Base-by-base conservation (phyloP, 2,113 vertebrate genomes). In the Columbina picui region DNA sequence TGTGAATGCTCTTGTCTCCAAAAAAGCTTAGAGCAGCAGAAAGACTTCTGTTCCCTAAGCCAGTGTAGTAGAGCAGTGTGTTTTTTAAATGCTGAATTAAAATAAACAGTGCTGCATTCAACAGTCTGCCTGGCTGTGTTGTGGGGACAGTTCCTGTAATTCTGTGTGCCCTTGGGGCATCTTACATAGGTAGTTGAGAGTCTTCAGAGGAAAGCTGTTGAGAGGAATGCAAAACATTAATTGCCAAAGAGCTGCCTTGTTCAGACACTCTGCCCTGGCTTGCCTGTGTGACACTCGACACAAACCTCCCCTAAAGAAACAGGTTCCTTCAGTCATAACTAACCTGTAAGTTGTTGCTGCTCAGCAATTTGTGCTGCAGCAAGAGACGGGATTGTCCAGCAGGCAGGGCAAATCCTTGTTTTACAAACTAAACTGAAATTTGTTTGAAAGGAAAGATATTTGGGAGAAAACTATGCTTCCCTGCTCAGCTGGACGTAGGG, bases 1-100 rank as follows among this genome's bases (percentile, higher is more conserved):
- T 75, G 12, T 87, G 68, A 75, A 75, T 45, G 53, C 56, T 4
- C 26, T 88, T 3, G 0, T 70, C 85, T 80, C 69, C 61, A 59
- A 90, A 93, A 45, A 89, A 47, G 94, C 93, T 94, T 90, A 92
- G 52, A 53, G 64, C 76, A 84, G 94, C 94, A 97, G 83, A 86
- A 85, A 64, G 56, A 41, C n/a, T 65, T 75, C 68, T 41, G 36
- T 61, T 94, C 56, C 90, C 56, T 84, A 84, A 89, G 80, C 88
- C 57, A 34, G n/a, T 0, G 0, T 32, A 52, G 86, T 39, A 53
- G 56, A 84, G 26, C 64, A 67, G 67, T 43, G 64, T 89, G 7
- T 49, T 93, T 94, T 96, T 76, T 43, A 9, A 60, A 64, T 27
- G 26, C 26, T 77, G 30, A 67, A 93, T 80, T 91, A 77, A 94